Conservation (phyloP, 2,888 invertebrate species). For the Lomographa bimaculata region DNA sequence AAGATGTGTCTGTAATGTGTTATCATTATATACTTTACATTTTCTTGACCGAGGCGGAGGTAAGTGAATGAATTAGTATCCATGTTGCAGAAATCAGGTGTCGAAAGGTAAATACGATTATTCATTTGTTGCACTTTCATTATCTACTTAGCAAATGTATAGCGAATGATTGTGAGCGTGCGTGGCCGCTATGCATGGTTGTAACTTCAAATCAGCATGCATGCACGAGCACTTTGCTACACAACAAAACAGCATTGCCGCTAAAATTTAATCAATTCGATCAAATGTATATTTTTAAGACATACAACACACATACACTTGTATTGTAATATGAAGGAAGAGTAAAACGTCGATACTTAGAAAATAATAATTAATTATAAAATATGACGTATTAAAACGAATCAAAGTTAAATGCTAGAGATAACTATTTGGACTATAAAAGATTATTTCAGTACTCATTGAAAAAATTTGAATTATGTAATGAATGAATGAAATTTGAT, state of each 20-base stretch:
- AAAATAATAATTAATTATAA: conserved; percentile 39
- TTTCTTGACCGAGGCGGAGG: conserved; percentile 24
- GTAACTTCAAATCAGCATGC: conserved; percentile 63
- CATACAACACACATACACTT: conserved; percentile 58
- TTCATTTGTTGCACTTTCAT: conserved; percentile 25
- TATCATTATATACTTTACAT: conserved; percentile 37
- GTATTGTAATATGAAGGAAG: conserved; percentile 41
- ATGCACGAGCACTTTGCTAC: conserved; percentile 69
- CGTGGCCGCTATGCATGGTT: conserved; percentile 58
- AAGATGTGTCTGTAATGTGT: conserved; percentile 40
- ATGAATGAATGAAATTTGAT: conserved; percentile 10
- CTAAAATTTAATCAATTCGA: conserved; percentile 27
- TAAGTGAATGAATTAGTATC: conserved; percentile 33
- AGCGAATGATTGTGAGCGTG: conserved; percentile 19
- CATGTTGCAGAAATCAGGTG: conserved; percentile 26
- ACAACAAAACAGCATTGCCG: conserved; percentile 52
- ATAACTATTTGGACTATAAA: conserved; percentile 4
- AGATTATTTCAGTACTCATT: background rate
- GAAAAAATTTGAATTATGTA: conserved; percentile 12
- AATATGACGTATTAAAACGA: conserved; percentile 45
- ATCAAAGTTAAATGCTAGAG: conserved; percentile 61
- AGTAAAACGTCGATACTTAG: conserved; percentile 24
- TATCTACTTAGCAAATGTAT: conserved; percentile 26
- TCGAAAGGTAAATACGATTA: conserved; percentile 39
- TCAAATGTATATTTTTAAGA: conserved; percentile 33